Evolutionary conservation across 2,888 invertebrate genomes (phyloP), one percentile per base, ranked within the genome.

Genomic region (Flabesymbios commensalis): DNA sequence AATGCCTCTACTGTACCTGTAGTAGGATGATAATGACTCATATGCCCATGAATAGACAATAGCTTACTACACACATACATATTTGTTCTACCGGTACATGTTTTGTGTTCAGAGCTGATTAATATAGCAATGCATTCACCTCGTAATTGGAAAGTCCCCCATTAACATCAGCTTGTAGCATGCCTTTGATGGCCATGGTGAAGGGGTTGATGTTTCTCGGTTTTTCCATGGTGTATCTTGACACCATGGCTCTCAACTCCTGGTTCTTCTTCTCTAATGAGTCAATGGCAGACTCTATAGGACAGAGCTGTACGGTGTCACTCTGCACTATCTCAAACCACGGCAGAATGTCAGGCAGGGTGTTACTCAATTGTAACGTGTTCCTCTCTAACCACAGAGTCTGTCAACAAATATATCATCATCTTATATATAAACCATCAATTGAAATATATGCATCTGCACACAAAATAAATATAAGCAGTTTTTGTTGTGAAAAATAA

Each of bases 281-380:
- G 29, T 78, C 77, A 19, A 75, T 76, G 53, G 81, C 81, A 1
- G 74, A 70, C 59, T 74, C 70, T 19, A 81, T 72, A 0, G 81
- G 80, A 1, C 90, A 89, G 59, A 94, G 87, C 78, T 91, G 89
- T 77, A 90, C 90, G 0, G 89, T 87, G 54, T 88, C 87, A 87
- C 86, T 48, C 88, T 65, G 88, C 24, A 90, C 86, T 0, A 96
- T 94, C 54, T 80, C 78, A 57, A 77, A 78, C 79, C 79, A 81
- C 3, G 77, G 72, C 36, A 78, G 68, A 29, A 80, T 77, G n/a
- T 79, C 79, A 0, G 81, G 81, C 32, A 81, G 71, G 31, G 73
- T 74, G 60, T 73, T 71, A 14, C 64, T 61, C 1, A 76, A 78
- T 52, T 68, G 71, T 69, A 80, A 63, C 10, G 72, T 72, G n/a